Base-by-base conservation (phyloP, 2,113 vertebrate species). In the Prolemur simus region DNA sequence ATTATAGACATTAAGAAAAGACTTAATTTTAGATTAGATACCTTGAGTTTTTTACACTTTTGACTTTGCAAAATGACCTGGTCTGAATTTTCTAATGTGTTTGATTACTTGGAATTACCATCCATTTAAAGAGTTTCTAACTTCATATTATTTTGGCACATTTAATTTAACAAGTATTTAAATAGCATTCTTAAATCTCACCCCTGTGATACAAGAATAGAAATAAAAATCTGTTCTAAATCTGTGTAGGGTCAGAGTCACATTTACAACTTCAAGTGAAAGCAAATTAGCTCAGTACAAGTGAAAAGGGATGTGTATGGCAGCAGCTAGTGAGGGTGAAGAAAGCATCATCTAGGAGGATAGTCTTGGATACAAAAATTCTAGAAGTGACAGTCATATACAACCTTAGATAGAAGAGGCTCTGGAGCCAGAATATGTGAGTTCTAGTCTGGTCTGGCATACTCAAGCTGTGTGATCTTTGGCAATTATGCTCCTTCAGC, bases 211-310 rank as follows among this genome's bases (percentile, higher is more conserved):
- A 89, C 17, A 91, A 95, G 23, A 91, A 93, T 78, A 95, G 73
- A 97, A 96, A 89, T 89, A 74, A 96, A 96, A 93, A 39, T 92
- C 32, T 78, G 13, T 76, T 95, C 56, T 86, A 83, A 96, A 93
- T 92, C 64, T 94, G 20, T 91, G 58, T 82, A 82, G 18, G 74
- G 56, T 92, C 87, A 96, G 23, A 84, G 37, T 80, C 78, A 91
- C 56, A 87, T 89, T 87, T 95, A 74, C n/a, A 89, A 68, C 2
- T 37, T 95, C 69, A 95, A 74, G 83, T 83, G 32, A 60, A 91
- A 93, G 73, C 29, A 89, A 95, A 74, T 92, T 89, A 83, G 14
- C 32, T 86, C 47, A 87, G 60, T 87, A 63, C 32, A 68, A 42
- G 69, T 54, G 27, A 80, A 77, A 93, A 87, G 3, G 17, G 34